Evolutionary conservation across 2,797 vertebrate species (phyloP).

Genomic region (Rhinophrynus dorsalis): DNA sequence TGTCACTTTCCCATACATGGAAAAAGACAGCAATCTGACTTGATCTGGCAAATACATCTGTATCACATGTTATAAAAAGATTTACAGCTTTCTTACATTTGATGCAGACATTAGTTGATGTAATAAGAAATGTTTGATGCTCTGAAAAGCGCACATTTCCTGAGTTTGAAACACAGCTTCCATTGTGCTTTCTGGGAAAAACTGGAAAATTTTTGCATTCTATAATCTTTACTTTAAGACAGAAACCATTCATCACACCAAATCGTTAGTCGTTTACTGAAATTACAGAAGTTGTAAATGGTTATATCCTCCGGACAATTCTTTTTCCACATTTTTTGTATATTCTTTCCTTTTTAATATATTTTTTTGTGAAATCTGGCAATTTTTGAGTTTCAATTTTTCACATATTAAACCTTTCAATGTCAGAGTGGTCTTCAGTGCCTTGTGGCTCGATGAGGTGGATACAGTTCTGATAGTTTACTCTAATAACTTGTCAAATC

Average conservation of each 20-base stretch:
- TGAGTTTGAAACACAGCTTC: constrained; percentile 38
- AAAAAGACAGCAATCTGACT: background rate
- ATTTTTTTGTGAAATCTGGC: background rate
- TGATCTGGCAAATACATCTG: constrained; percentile 42
- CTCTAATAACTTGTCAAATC: too few species aligned
- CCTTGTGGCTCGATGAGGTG: too few species aligned
- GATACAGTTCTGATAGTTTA: too few species aligned
- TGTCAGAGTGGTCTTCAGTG: too few species aligned
- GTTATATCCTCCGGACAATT: constrained; percentile 47
- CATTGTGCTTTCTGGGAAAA: constrained; percentile 47
- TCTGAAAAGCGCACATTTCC: constrained; percentile 43
- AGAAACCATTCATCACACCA: constrained; percentile 50
- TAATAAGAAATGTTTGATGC: constrained; percentile 46
- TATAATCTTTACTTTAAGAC: constrained; percentile 43
- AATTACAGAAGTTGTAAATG: constrained; percentile 50
- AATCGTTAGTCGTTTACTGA: constrained; percentile 43
- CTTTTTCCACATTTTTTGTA: constrained; percentile 22
- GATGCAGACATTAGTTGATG: constrained; percentile 48
- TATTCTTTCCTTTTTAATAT: constrained; percentile 23
- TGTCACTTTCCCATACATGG: background rate
- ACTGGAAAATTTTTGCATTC: constrained; percentile 40
- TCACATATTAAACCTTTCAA: too few species aligned
- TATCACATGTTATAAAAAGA: constrained; percentile 15
- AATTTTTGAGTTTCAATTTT: background rate
- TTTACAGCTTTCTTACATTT: constrained; percentile 40